A percentile compares a stretch with the other conserved stretches of the same genome.
Evolutionary conservation across 2,797 vertebrate species (phyloP).

Genomic region (Pangasius sanitwongsei): DNA sequence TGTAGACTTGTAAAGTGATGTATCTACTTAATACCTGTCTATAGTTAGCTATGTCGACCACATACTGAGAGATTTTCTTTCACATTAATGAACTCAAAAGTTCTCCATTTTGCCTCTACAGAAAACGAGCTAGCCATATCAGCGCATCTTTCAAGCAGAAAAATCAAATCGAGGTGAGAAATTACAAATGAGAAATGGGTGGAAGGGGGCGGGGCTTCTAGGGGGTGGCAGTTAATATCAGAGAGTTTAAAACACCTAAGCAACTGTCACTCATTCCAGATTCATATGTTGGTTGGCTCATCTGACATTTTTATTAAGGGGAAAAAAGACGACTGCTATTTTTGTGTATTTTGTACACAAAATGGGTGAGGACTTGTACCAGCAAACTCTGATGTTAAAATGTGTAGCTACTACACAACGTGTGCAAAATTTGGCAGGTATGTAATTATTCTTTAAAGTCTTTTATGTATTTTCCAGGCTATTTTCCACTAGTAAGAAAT

Average conservation of each 20-base stretch:
- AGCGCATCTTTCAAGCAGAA: background rate
- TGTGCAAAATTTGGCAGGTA: no score
- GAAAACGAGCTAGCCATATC: background rate
- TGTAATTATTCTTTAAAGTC: background rate
- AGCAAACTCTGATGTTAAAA: background rate
- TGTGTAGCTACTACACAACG: background rate
- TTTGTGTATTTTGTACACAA: background rate
- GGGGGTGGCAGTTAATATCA: background rate
- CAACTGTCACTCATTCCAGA: background rate
- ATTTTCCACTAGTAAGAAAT: background rate
- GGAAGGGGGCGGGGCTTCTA: background rate
- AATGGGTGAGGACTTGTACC: background rate
- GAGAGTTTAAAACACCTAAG: background rate
- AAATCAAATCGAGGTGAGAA: background rate
- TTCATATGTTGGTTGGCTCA: no score
- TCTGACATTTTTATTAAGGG: background rate
- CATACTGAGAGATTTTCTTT: background rate
- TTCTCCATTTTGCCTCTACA: background rate
- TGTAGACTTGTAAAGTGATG: background rate
- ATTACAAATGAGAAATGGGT: background rate
- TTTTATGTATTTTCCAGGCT: background rate
- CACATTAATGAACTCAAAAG: background rate
- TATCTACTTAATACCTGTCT: background rate
- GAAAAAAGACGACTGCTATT: background rate
- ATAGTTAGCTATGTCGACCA: background rate